Percentiles rank a stretch among this genome's conserved stretches.
Conservation (phyloP, 2,888 invertebrate species). For the Conomelus anceps region DNA sequence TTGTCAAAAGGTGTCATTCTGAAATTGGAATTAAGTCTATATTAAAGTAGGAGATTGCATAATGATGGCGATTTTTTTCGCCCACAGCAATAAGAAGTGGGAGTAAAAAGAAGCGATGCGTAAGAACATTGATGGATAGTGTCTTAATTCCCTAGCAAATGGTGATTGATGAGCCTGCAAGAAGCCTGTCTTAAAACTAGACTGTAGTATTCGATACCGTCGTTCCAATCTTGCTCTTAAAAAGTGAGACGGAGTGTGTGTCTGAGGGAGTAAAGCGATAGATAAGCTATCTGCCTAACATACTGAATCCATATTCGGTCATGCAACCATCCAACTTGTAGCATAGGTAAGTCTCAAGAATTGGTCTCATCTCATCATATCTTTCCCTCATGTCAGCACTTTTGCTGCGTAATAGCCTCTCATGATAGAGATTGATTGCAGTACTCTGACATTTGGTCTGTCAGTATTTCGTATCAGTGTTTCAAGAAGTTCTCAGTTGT, state of each 20-base stretch:
- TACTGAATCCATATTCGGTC: neutral
- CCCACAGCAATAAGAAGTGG: neutral
- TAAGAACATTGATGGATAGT: neutral
- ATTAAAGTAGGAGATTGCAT: neutral
- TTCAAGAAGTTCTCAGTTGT: neutral
- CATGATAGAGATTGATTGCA: neutral
- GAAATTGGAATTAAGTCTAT: neutral
- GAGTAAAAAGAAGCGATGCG: neutral
- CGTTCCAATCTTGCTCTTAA: neutral
- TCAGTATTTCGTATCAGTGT: neutral
- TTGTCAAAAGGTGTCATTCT: neutral
- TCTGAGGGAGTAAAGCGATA: neutral
- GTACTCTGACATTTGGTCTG: neutral
- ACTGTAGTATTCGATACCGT: neutral
- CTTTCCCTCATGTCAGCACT: neutral
- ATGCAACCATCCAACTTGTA: neutral
- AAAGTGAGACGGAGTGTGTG: neutral
- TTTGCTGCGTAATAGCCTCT: neutral
- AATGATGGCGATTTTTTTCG: neutral
- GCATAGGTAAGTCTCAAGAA: neutral
- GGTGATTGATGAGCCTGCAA: neutral
- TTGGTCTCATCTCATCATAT: neutral
- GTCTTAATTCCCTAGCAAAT: neutral
- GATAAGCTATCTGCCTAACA: neutral
- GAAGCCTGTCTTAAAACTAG: neutral